Base-by-base conservation (phyloP, 2,888 invertebrate genomes). In the Trichopoda pennipes region DNA sequence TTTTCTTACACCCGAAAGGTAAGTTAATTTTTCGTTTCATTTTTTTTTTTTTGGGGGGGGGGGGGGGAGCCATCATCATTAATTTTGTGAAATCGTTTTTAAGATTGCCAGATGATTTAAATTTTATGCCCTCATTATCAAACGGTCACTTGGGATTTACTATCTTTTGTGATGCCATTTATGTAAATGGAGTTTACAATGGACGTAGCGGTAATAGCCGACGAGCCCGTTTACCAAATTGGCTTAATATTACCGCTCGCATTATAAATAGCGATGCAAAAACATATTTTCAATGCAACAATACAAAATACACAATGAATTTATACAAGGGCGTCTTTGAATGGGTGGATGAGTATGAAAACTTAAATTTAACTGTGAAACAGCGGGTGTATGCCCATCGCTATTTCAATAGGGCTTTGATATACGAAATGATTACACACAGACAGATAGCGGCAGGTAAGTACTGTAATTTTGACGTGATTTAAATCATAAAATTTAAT, bases 91-190 rank as follows among this genome's bases (percentile, higher is more conserved):
- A 38, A n/a, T 23, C n/a, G 10, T 47, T 61, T 56, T 32, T 0
- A 66, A 93, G 93, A 4, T 89, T 93, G 6, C 93, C 93, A 4
- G 88, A 90, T 0, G 93, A 93, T 84, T 89, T 92, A 1, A 92
- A 92, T 74, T 93, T 93, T 84, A 93, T 93, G 93, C 92, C 93
- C 7, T 93, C 93, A 0, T 88, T 94, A 3, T 92, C 93, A 1
- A 94, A 94, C 83, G 94, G 94, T 0, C 93, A 94, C 84, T 85
- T 94, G 69, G 93, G 93, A 0, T 92, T 93, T 10, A 93, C 93
- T 21, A 86, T 93, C 19, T 93, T 93, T 87, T 92, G 93, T 38
- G 92, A 93, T 84, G 92, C 93, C 0, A 92, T 94, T 3, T 93
- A 92, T 84, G 92, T 93, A 91, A 94, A 94, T 82, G 94, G 94